phyloP scores from a whole-genome alignment of 2,888 invertebrate genomes.

The Meiosimyza platycephala region DNA sequence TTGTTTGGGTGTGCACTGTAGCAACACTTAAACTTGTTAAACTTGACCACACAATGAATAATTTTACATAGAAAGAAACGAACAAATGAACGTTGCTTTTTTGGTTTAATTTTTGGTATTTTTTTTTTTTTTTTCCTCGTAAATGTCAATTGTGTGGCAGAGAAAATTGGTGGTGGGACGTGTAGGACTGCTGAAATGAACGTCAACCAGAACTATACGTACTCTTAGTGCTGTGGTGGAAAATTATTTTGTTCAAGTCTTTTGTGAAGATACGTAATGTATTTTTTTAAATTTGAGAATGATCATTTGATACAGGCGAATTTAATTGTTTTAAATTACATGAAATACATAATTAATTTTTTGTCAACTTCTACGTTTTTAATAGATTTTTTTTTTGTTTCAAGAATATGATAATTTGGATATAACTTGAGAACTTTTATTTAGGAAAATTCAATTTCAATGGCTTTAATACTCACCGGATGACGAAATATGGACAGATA shows the following conservation, averaged over 20 bases:
- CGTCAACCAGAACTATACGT: not conserved
- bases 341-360: not conserved
- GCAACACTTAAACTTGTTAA: conserved; percentile 1
- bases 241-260: too few species aligned
- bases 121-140: conserved; percentile 7
- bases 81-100: too few species aligned
- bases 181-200: not conserved
- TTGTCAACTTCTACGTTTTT: conserved; percentile 1
- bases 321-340: not conserved
- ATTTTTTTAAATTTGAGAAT: not conserved
- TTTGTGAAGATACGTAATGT: not conserved
- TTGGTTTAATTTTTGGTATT: too few species aligned
- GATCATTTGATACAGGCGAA: not conserved
- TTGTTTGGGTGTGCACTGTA: not conserved
- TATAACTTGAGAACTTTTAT: too few species aligned
- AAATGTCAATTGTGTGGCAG: conserved; percentile 1
- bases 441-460: too few species aligned
- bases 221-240: too few species aligned
- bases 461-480: too few species aligned
- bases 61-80: not conserved
- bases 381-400: too few species aligned
- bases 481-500: too few species aligned
- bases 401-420: too few species aligned
- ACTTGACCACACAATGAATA: conserved; percentile 18
- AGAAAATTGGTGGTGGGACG: not conserved